phyloP scores from a whole-genome alignment of 2,113 vertebrate species.

The Myrmecobius fasciatus region DNA sequence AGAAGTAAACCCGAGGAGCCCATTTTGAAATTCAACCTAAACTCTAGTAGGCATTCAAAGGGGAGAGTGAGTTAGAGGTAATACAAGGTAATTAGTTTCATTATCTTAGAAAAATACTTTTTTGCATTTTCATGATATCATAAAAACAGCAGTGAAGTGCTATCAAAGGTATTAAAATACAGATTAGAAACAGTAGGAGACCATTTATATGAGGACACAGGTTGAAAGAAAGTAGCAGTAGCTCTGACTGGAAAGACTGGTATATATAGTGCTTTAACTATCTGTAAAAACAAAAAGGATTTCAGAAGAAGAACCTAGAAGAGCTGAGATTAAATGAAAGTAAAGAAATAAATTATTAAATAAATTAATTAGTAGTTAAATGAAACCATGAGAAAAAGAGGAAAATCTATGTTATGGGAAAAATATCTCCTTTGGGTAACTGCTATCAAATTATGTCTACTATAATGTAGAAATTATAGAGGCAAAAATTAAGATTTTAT shows the following conservation, averaged over 20 bases:
- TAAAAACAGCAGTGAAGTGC: conserved; percentile 40
- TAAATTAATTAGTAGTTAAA: background rate
- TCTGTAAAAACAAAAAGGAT: conserved; percentile 19
- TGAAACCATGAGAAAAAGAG: background rate
- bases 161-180: background rate
- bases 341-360: too few species aligned
- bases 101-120: conserved; percentile 24
- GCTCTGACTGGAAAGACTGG: conserved; percentile 10
- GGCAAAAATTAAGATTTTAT: background rate
- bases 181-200: conserved; percentile 8
- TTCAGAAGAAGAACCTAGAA: background rate
- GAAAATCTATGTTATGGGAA: background rate
- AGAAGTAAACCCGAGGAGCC: conserved; percentile 10
- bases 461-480: background rate
- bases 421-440: background rate
- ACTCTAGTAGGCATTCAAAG: conserved; percentile 5
- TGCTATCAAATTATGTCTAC: background rate
- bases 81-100: conserved; percentile 27
- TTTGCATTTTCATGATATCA: conserved; percentile 43
- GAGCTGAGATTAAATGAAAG: background rate
- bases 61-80: background rate
- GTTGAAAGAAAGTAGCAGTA: background rate
- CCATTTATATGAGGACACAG: conserved; percentile 8
- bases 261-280: background rate
- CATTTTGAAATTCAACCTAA: conserved; percentile 30